Conservation (phyloP, 2,888 invertebrate species). For the Girardia tigrina region DNA sequence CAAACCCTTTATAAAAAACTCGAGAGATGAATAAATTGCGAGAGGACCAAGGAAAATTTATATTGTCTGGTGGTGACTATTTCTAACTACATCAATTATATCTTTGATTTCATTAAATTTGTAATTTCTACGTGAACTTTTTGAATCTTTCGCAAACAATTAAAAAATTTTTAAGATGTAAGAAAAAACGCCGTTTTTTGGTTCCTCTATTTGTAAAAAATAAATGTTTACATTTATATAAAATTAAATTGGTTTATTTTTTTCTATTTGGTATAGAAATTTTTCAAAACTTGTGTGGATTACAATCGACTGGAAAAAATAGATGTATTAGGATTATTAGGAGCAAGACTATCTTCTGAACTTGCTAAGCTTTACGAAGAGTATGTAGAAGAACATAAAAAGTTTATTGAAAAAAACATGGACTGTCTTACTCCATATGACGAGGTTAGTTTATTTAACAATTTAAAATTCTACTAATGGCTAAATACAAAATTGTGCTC, state of each 20-base stretch:
- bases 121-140: too few relatives aligned
- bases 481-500: too few relatives aligned
- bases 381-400: conserved; percentile 9
- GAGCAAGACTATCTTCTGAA: conserved; percentile 25
- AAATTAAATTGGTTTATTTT: not conserved
- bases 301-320: conserved; percentile 36
- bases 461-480: not conserved
- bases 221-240: not conserved
- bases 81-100: too few relatives aligned
- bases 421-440: conserved; percentile 33
- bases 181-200: too few relatives aligned
- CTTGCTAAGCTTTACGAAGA: conserved; percentile 24
- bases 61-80: too few relatives aligned
- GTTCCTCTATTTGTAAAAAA: not conserved
- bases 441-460: not conserved
- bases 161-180: too few relatives aligned
- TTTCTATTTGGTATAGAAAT: conserved; percentile 19
- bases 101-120: too few relatives aligned
- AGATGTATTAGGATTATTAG: conserved; percentile 31
- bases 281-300: conserved; percentile 30
- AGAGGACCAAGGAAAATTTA: too few relatives aligned
- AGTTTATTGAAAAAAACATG: conserved; percentile 26
- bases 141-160: too few relatives aligned
- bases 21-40: too few relatives aligned
- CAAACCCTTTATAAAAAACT: too few relatives aligned